Evolutionary conservation across 2,113 vertebrate genomes (phyloP).

Genomic region (Orcinus orca): DNA sequence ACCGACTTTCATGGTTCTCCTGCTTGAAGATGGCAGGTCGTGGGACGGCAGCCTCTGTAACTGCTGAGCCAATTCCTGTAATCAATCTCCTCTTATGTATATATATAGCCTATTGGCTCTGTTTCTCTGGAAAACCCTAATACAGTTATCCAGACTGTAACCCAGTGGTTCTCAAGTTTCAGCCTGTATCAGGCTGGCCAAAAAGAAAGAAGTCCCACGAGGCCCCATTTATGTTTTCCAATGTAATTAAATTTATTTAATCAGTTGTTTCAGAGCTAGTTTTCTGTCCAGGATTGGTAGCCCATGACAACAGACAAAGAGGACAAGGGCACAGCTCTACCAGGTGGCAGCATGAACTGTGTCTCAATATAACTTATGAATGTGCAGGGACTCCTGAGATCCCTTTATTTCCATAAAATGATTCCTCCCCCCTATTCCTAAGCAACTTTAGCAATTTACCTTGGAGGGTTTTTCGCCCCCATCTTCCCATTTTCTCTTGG

Average conservation of each 20-base stretch:
- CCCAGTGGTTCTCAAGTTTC: not conserved
- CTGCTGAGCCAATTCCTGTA: not conserved
- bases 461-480: not conserved
- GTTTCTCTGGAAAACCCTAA: not conserved
- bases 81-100: not conserved
- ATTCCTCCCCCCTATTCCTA: not conserved
- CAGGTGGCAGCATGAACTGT: not conserved
- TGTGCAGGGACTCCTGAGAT: not conserved
- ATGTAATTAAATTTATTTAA: constrained; percentile 56
- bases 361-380: not conserved
- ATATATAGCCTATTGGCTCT: not conserved
- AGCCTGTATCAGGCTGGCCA: not conserved
- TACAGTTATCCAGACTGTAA: not conserved
- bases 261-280: constrained; percentile 36
- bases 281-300: constrained; percentile 12
- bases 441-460: not conserved
- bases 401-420: not conserved
- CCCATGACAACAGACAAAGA: not conserved
- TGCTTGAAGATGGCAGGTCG: not conserved
- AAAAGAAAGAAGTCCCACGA: not conserved
- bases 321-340: not conserved
- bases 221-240: not conserved
- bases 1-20: not conserved
- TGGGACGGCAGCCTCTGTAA: not conserved
- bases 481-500: not conserved